These are phyloP conservation scores for Chrysemys picta DNA, from an alignment of 2,113 vertebrate genomes.

Conservation along the genomic window DNA sequence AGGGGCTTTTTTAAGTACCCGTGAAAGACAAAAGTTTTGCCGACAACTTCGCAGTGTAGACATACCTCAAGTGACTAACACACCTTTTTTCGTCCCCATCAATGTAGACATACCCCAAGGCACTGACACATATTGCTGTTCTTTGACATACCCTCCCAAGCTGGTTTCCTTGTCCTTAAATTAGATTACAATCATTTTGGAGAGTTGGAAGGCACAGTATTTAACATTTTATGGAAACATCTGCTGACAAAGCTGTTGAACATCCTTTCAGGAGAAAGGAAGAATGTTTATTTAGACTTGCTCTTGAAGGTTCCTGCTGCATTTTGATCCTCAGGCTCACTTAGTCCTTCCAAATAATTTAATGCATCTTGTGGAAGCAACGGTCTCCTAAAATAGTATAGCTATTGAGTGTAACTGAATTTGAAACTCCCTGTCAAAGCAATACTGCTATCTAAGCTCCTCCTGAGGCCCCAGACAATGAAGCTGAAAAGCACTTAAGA, in stretches of 20 bases:
- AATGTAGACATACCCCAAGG: not conserved
- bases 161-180: conserved; percentile 26
- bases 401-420: conserved; percentile 48
- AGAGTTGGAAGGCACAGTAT: conserved; percentile 53
- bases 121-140: not conserved
- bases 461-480: not conserved
- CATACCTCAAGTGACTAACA: too few species aligned
- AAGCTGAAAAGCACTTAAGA: not conserved
- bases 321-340: conserved; percentile 70
- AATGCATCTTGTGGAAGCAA: conserved; percentile 41
- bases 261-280: conserved; percentile 48
- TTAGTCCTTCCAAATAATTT: conserved; percentile 71
- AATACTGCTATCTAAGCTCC: not conserved
- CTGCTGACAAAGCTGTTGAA: conserved; percentile 64
- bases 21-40: too few species aligned
- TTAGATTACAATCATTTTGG: conserved; percentile 46
- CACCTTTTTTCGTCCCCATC: too few species aligned
- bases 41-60: too few species aligned
- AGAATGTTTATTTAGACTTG: conserved; percentile 70
- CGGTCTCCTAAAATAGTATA: conserved; percentile 8
- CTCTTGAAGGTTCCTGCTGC: conserved; percentile 59
- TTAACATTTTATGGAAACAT: conserved; percentile 76
- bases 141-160: not conserved
- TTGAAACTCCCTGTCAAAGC: not conserved
- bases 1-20: too few species aligned